These are phyloP conservation scores for Recurvirostra avosetta DNA, from an alignment of 2,113 vertebrate species.

Conservation along the genomic window DNA sequence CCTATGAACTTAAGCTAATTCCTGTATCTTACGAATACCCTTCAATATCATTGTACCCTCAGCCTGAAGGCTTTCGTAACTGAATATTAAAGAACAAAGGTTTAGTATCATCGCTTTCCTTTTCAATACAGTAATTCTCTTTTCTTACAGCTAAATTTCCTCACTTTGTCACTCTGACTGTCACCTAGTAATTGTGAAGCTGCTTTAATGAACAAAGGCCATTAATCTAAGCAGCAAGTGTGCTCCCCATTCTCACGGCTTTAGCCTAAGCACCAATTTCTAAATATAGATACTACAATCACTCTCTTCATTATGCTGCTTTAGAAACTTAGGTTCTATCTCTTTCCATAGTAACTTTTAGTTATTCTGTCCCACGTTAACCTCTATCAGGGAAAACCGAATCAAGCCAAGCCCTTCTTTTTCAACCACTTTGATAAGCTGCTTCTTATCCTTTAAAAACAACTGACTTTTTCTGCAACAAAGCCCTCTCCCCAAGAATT, in stretches of 20 bases:
- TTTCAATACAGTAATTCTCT: not conserved
- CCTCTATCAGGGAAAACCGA: not conserved
- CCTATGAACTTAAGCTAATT: not conserved
- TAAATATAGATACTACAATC: not conserved
- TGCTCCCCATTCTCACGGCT: not conserved
- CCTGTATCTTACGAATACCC: not conserved
- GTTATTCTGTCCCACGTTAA: not conserved
- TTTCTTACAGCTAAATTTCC: not conserved
- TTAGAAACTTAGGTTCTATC: not conserved
- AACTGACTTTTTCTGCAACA: not conserved
- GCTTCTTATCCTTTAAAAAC: not conserved
- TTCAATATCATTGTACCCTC: not conserved
- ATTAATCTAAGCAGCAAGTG: not conserved
- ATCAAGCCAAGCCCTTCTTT: not conserved
- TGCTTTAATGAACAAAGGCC: constrained; percentile 1
- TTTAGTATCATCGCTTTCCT: not conserved
- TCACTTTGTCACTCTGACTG: not conserved
- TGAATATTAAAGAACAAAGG: not conserved
- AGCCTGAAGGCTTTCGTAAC: not conserved
- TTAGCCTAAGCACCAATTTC: not conserved
- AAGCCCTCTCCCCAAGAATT: not conserved
- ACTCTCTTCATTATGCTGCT: not conserved
- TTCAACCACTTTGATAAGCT: not conserved
- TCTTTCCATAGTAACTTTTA: not conserved
- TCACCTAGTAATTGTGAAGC: not conserved